Conservation (phyloP, 2,113 vertebrate genomes). For the Perca schrenkii region DNA sequence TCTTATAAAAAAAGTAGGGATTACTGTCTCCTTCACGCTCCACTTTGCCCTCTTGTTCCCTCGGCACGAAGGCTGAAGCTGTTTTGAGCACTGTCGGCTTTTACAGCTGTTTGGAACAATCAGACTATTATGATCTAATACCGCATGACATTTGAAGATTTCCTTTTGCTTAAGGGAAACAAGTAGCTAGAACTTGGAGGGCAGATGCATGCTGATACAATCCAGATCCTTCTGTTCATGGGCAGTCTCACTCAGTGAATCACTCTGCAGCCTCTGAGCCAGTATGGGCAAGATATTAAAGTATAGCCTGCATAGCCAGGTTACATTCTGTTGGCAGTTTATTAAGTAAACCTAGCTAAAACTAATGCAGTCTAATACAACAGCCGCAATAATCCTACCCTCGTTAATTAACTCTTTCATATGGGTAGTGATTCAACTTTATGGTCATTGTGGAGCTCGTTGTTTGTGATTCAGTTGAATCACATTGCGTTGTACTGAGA, state of each 20-base stretch:
- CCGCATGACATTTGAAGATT: too few relatives aligned
- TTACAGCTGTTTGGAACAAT: not conserved
- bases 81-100: slow-evolving; percentile 4
- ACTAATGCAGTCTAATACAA: not conserved
- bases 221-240: not conserved
- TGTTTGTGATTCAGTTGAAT: not conserved
- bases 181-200: not conserved
- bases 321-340: not conserved
- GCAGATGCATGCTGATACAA: not conserved
- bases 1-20: too few relatives aligned
- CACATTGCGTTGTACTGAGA: not conserved
- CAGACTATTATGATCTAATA: not conserved
- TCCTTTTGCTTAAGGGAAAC: too few relatives aligned
- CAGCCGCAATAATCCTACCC: not conserved
- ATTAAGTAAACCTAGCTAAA: not conserved
- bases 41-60: not conserved
- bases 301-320: too few relatives aligned
- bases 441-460: not conserved
- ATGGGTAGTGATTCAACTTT: not conserved
- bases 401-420: not conserved
- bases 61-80: not conserved
- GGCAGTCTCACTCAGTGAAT: not conserved
- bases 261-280: slow-evolving; percentile 3
- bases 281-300: not conserved
- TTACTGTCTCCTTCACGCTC: not conserved